Percentiles rank a stretch among this genome's conserved stretches.
These are phyloP conservation scores for Zaprionus gabonicus DNA, from an alignment of 1,140 invertebrate genomes.

Conservation along the genomic window DNA sequence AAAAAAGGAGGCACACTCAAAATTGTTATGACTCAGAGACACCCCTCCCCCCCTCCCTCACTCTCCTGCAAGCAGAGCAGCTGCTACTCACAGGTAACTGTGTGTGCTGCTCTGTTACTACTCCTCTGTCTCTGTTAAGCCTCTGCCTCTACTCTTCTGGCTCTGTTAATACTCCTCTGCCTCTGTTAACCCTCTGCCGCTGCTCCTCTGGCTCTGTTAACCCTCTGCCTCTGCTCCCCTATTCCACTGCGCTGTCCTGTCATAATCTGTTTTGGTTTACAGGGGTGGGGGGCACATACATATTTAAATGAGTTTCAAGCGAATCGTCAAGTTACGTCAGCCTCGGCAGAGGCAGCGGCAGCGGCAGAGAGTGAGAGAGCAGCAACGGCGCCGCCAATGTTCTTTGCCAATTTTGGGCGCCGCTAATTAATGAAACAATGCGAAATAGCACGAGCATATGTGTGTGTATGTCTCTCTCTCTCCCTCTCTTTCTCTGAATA, in stretches of 20 bases:
- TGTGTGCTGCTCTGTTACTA: slow-evolving; percentile 1
- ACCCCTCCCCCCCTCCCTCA: not conserved
- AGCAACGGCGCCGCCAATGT: slow-evolving; percentile 39
- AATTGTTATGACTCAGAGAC: slow-evolving; percentile 46
- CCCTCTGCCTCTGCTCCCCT: not conserved
- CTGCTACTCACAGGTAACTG: slow-evolving; percentile 31
- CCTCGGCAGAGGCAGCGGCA: not conserved
- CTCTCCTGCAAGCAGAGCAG: not conserved
- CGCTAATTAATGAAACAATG: slow-evolving; percentile 55
- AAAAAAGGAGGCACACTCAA: slow-evolving; percentile 57
- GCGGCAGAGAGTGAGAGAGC: not conserved
- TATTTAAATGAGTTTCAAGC: slow-evolving; percentile 61
- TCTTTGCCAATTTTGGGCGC: slow-evolving; percentile 52
- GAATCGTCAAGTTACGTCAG: slow-evolving; percentile 55
- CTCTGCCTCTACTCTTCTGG: not conserved
- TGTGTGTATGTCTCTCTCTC: not conserved
- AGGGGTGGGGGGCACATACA: slow-evolving; percentile 4
- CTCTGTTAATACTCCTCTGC: not conserved
- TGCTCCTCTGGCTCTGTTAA: not conserved
- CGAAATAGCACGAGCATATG: slow-evolving; percentile 30
- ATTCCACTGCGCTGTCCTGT: slow-evolving; percentile 23
- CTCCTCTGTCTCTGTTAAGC: not conserved
- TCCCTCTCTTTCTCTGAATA: not conserved
- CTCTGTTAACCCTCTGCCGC: not conserved
- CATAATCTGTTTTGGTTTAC: slow-evolving; percentile 50